A percentile compares a stretch with the other conserved stretches of the same genome.
Conservation (phyloP, 2,888 invertebrate genomes). For the Leptogaster cylindrica region DNA sequence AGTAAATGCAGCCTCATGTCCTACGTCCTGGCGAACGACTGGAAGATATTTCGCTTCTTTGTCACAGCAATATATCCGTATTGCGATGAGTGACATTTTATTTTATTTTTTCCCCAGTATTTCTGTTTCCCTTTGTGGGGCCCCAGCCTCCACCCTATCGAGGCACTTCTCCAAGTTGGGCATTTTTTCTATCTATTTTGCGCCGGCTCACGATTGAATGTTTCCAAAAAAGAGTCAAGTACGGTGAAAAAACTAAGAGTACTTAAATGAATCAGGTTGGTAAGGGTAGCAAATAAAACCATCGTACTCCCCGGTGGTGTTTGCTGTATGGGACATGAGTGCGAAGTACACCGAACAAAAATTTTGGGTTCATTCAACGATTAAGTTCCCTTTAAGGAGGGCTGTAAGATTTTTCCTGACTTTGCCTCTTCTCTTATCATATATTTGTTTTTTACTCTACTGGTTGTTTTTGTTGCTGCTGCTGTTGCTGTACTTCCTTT, state of each 20-base stretch:
- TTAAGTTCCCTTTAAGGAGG: background rate
- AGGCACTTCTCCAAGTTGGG: background rate
- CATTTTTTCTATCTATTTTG: constrained; percentile 1
- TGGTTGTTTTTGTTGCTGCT: too few relatives aligned
- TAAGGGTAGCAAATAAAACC: too few relatives aligned
- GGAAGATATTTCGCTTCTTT: background rate
- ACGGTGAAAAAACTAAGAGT: background rate
- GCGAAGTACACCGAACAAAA: background rate
- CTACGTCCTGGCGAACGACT: background rate
- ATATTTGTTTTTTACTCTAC: background rate
- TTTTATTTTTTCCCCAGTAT: background rate
- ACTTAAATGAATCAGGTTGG: background rate
- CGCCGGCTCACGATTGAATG: background rate
- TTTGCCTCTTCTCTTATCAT: background rate
- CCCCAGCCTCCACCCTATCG: background rate
- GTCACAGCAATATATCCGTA: background rate
- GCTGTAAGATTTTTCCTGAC: background rate
- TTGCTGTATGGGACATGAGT: too few relatives aligned
- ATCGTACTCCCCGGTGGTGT: too few relatives aligned
- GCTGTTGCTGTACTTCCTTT: background rate
- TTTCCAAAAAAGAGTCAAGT: constrained; percentile 4
- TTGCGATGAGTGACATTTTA: background rate
- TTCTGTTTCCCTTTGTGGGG: background rate
- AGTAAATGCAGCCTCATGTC: background rate
- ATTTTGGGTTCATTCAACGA: constrained; percentile 5